Conservation (phyloP, 53 echinoderm and acorn worm genomes). For the Henricia sp. region DNA sequence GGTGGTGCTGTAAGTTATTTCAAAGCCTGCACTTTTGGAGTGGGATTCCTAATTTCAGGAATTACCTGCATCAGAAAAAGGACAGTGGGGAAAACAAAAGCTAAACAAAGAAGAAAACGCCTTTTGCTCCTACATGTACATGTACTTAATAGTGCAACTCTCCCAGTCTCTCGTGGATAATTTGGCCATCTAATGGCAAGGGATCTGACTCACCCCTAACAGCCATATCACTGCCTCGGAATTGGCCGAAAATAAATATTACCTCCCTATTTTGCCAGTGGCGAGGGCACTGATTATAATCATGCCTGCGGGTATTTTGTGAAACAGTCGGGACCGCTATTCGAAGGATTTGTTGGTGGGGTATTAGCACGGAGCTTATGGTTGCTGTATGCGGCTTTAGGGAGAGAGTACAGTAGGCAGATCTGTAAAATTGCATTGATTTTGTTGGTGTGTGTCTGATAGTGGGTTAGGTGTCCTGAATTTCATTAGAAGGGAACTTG, state of each 20-base stretch:
- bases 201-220: constrained; percentile 42
- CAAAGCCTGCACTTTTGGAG: no score
- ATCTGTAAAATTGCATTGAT: not conserved
- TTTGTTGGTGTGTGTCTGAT: not conserved
- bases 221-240: not conserved
- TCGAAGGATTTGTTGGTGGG: constrained; percentile 1
- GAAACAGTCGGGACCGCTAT: not conserved
- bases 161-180: constrained; percentile 12
- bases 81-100: no score
- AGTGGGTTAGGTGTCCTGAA: not conserved
- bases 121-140: not conserved
- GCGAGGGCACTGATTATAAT: not conserved
- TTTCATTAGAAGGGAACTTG: not conserved
- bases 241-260: constrained; percentile 22
- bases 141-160: not conserved
- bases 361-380: not conserved
- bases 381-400: not conserved
- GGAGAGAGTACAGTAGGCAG: not conserved
- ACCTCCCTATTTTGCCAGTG: constrained; percentile 19
- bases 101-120: no score
- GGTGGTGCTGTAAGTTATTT: no score
- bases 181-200: constrained; percentile 41
- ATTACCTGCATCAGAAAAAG: not conserved
- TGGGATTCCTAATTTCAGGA: not conserved
- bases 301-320: not conserved